These are phyloP conservation scores for Prionailurus viverrinus DNA, from an alignment of 2,113 vertebrate genomes.

Conservation along the genomic window DNA sequence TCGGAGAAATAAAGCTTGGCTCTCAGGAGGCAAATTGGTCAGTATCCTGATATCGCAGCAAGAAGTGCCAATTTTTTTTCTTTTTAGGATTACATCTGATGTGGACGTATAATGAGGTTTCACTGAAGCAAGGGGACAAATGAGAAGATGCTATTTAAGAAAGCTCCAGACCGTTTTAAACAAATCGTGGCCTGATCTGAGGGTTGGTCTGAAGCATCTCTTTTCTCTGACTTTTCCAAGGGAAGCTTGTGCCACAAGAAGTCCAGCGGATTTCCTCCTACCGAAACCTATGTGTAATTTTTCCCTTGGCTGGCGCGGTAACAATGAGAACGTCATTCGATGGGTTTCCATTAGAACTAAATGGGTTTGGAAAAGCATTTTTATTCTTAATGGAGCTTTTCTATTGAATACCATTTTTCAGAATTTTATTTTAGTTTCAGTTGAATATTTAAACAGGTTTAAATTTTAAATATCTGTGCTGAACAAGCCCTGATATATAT, in stretches of 20 bases:
- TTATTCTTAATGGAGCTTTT: slow-evolving; percentile 84
- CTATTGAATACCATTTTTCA: slow-evolving; percentile 87
- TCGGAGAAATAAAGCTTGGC: slow-evolving; percentile 67
- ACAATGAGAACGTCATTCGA: slow-evolving; percentile 82
- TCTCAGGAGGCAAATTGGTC: slow-evolving; percentile 53
- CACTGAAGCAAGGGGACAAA: not conserved
- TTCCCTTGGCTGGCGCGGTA: slow-evolving; percentile 79
- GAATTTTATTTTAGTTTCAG: slow-evolving; percentile 86
- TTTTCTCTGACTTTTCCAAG: slow-evolving; percentile 21
- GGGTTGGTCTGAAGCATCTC: not conserved
- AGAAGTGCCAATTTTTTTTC: slow-evolving; percentile 43
- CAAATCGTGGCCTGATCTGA: not conserved
- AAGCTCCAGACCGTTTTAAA: slow-evolving; percentile 40
- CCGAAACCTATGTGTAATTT: slow-evolving; percentile 68
- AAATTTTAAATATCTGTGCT: slow-evolving; percentile 89
- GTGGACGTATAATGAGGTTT: slow-evolving; percentile 69
- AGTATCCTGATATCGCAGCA: slow-evolving; percentile 70
- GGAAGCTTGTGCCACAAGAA: not conserved
- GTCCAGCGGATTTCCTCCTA: slow-evolving; percentile 53
- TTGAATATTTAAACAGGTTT: slow-evolving; percentile 91
- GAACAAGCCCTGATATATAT: slow-evolving; percentile 87
- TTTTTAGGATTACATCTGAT: slow-evolving; percentile 31
- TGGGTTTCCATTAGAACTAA: slow-evolving; percentile 82
- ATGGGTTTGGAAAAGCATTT: slow-evolving; percentile 83
- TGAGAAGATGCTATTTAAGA: slow-evolving; percentile 25